Conservation (phyloP, 2,888 invertebrate genomes). For the Halictus quadricinctus region DNA sequence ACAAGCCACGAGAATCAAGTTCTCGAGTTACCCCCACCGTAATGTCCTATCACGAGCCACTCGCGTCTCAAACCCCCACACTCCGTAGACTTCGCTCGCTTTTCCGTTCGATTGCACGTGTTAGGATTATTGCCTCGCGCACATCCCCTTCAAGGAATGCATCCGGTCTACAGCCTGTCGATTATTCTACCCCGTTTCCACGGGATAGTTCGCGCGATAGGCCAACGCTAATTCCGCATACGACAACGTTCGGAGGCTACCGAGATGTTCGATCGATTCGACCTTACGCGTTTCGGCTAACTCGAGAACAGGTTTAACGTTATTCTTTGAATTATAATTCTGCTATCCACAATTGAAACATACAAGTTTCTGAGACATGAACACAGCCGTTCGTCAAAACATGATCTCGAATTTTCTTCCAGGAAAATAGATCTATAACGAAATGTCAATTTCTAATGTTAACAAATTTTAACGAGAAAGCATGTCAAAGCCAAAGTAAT, state of each 20-base stretch:
- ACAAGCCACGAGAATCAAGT: constrained; percentile 67
- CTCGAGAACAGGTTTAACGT: too few species aligned
- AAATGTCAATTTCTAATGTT: too few species aligned
- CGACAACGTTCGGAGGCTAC: not conserved
- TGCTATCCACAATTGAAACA: too few species aligned
- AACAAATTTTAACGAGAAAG: too few species aligned
- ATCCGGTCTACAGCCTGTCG: not conserved
- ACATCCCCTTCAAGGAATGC: constrained; percentile 26
- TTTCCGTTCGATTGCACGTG: constrained; percentile 49
- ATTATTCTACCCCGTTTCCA: not conserved
- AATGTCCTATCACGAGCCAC: constrained; percentile 16
- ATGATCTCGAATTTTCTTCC: too few species aligned
- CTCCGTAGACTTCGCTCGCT: not conserved
- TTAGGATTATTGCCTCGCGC: constrained; percentile 38
- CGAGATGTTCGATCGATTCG: not conserved
- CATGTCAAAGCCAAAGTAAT: too few species aligned
- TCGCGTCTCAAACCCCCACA: not conserved
- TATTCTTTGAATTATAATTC: too few species aligned
- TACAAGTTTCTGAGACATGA: too few species aligned
- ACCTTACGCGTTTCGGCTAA: not conserved
- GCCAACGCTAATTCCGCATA: not conserved
- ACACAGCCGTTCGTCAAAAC: too few species aligned
- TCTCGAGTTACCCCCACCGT: constrained; percentile 39
- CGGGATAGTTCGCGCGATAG: constrained; percentile 3
- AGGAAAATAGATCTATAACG: too few species aligned